phyloP scores from a whole-genome alignment of 1,140 invertebrate species.

The Achroia grisella region DNA sequence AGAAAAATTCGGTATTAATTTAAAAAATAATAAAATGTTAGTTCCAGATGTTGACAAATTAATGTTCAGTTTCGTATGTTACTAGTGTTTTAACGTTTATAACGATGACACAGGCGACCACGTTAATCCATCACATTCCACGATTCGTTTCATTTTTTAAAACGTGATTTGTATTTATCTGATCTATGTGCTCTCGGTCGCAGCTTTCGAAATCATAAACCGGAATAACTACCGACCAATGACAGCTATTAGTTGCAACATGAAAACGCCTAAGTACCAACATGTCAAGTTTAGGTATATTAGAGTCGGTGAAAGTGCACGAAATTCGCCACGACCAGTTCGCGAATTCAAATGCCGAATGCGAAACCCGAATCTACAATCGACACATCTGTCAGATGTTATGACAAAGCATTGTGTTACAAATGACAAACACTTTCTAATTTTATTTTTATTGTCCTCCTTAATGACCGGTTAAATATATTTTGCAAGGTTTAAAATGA shows the following conservation, averaged over 20 bases:
- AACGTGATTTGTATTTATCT: constrained; percentile 31
- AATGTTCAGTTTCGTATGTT: neutral
- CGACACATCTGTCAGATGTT: constrained; percentile 14
- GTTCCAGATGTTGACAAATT: neutral
- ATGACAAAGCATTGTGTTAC: constrained; percentile 21
- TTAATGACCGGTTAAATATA: constrained; percentile 7
- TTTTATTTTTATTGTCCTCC: constrained; percentile 6
- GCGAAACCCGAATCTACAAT: neutral
- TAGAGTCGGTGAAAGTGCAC: constrained; percentile 23
- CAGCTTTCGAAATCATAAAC: constrained; percentile 46
- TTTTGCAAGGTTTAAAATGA: neutral
- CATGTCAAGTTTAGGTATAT: neutral
- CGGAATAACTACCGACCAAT: constrained; percentile 28
- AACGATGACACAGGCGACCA: neutral
- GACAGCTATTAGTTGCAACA: constrained; percentile 27
- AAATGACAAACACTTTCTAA: constrained; percentile 26
- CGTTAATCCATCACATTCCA: constrained; percentile 2
- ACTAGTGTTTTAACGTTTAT: neutral
- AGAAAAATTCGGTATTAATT: too few species aligned
- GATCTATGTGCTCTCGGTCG: constrained; percentile 4
- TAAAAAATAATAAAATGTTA: too few species aligned
- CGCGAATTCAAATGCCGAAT: constrained; percentile 12
- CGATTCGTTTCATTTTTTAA: constrained; percentile 12
- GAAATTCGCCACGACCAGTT: constrained; percentile 23
- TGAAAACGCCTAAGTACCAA: neutral